Evolutionary conservation across 2,113 vertebrate genomes (phyloP).

Genomic region (Montifringilla adamsi): DNA sequence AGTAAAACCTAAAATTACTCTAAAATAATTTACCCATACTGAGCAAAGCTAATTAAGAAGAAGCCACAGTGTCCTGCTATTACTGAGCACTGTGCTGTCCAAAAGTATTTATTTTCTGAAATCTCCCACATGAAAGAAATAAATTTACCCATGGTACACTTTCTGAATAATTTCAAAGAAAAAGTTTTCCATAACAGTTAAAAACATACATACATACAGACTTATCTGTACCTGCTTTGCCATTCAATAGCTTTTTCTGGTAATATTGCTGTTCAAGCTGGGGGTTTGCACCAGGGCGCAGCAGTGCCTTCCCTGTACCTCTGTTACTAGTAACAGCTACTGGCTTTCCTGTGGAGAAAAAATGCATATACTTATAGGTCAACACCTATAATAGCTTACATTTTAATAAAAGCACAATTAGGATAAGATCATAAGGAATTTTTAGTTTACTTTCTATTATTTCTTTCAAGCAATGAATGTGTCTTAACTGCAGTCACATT

Average conservation of each 20-base stretch:
- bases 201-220: slow-evolving; percentile 18
- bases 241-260: slow-evolving; percentile 80
- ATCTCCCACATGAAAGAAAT: neutral
- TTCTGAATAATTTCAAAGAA: neutral
- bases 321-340: slow-evolving; percentile 97
- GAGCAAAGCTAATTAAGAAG: neutral
- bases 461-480: neutral
- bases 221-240: slow-evolving; percentile 79
- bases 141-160: neutral
- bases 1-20: neutral
- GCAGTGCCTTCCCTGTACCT: slow-evolving; percentile 79
- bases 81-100: neutral
- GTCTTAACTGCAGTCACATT: neutral
- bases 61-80: neutral
- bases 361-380: neutral
- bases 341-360: slow-evolving; percentile 83
- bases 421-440: neutral
- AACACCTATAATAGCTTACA: neutral
- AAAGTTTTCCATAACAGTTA: neutral
- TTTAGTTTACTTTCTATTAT: neutral
- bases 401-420: neutral
- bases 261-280: slow-evolving; percentile 91
- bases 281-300: slow-evolving; percentile 85
- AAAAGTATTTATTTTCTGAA: neutral
- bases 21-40: neutral